Percentiles rank a stretch among this genome's conserved stretches.
Conservation (phyloP, 2,113 vertebrate species). For the Indri indri region DNA sequence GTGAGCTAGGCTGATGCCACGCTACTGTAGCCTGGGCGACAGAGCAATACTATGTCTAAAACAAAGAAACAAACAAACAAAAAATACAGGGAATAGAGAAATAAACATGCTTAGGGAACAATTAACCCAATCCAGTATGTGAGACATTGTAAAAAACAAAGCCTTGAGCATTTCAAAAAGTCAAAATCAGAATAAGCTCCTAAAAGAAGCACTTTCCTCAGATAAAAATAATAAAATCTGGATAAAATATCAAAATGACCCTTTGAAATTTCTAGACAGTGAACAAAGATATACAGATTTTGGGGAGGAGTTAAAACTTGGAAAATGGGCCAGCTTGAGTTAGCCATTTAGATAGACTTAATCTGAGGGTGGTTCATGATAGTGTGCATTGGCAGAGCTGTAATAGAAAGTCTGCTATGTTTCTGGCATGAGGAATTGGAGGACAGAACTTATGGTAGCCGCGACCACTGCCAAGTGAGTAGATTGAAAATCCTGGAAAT, state of each 20-base stretch:
- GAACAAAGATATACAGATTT: not conserved
- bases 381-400: not conserved
- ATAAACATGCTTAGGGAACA: not conserved
- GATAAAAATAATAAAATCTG: not conserved
- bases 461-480: not conserved
- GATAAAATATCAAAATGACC: not conserved
- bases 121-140: not conserved
- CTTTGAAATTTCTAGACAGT: not conserved
- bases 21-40: too few species aligned
- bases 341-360: not conserved
- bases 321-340: not conserved
- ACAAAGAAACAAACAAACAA: too few species aligned
- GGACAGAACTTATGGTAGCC: not conserved
- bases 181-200: not conserved
- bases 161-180: not conserved
- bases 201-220: not conserved
- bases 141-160: not conserved
- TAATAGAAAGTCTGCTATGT: not conserved
- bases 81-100: not conserved
- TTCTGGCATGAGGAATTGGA: not conserved
- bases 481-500: not conserved
- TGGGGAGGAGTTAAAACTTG: not conserved
- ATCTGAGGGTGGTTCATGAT: not conserved
- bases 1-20: too few species aligned
- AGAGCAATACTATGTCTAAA: too few species aligned